Base-by-base conservation (phyloP, 1,140 invertebrate genomes). In the Trichonephila clavata region DNA sequence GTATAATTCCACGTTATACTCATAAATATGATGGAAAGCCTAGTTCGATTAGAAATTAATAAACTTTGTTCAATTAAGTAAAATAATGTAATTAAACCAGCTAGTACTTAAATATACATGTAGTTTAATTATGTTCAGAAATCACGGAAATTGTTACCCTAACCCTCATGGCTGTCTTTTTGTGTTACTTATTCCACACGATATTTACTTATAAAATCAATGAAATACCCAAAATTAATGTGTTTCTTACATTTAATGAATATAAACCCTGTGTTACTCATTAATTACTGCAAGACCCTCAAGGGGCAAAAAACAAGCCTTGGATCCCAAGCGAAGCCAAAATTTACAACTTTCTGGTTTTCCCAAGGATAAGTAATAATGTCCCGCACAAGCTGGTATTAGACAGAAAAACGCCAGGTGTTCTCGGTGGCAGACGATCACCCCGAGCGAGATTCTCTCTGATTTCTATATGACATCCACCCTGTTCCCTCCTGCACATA, bases 261-360 rank as follows among this genome's bases (percentile, higher is more conserved):
- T 77, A 18, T 27, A 32, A 77, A 77, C 27, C 32, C 32, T 77
- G 27, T 77, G 27, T 77, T 18, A 77, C 71, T 32, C 71, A 77
- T 77, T 39, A 18, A 77, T 77, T 39, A 24, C 32, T 16, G 14
- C 71, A 13, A 68, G 24, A 68, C 14, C 65, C n/a, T n/a, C 1
- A 39, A 27, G 13, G 65, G 65, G n/a, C 0, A 3, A 13, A 27
- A 27, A 68, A 68, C 4, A 27, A 10, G 24, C 6, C n/a, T 68
- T 68, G n/a, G n/a, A 14, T 68, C n/a, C 65, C 65, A 24, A 21
- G 24, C 27, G 27, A 39, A 77, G 71, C 24, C 18, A 39, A 63
- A 77, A 77, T 77, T 77, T 77, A 77, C 71, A 77, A 77, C 71
- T 77, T 77, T 77, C 71, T 77, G 13, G 16, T 32, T 39, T 63